A percentile compares a stretch with the other conserved stretches of the same genome.
Evolutionary conservation across 2,888 invertebrate species (phyloP).

Genomic region (Phengaris arion): DNA sequence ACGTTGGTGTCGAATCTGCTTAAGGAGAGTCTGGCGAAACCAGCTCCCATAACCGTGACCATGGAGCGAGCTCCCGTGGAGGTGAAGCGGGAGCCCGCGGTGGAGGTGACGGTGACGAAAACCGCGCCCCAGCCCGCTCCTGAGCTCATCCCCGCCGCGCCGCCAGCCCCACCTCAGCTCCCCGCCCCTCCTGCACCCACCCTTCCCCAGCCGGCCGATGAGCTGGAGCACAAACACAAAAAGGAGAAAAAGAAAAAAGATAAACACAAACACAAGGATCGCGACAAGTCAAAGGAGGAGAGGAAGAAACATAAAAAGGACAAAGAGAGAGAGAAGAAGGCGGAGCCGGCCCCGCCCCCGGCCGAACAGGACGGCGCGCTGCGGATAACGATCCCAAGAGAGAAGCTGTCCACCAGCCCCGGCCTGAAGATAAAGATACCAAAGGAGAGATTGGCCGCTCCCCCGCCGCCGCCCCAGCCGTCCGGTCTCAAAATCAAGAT

Average conservation of each 20-base stretch:
- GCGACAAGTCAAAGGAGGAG: constrained; percentile 85
- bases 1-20: constrained; percentile 84
- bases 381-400: constrained; percentile 69
- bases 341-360: constrained; percentile 43
- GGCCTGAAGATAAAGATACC: constrained; percentile 90
- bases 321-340: constrained; percentile 71
- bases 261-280: constrained; percentile 88
- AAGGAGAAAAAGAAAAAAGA: constrained; percentile 89
- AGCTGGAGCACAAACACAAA: constrained; percentile 65
- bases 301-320: constrained; percentile 86
- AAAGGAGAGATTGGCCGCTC: constrained; percentile 84
- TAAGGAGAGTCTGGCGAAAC: constrained; percentile 81
- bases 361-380: constrained; percentile 54
- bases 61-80: constrained; percentile 62
- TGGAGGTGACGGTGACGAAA: constrained; percentile 47
- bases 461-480: constrained; percentile 63
- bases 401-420: constrained; percentile 64
- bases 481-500: constrained; percentile 88
- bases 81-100: constrained; percentile 51
- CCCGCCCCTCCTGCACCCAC: constrained; percentile 43
- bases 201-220: constrained; percentile 45
- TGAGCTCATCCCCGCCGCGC: constrained; percentile 39
- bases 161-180: constrained; percentile 37
- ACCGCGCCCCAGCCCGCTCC: constrained; percentile 38
- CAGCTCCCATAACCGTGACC: constrained; percentile 66